Evolutionary conservation across 2,113 vertebrate species (phyloP), one percentile per base, ranked within the genome.

Genomic region (Larimichthys polyactis): DNA sequence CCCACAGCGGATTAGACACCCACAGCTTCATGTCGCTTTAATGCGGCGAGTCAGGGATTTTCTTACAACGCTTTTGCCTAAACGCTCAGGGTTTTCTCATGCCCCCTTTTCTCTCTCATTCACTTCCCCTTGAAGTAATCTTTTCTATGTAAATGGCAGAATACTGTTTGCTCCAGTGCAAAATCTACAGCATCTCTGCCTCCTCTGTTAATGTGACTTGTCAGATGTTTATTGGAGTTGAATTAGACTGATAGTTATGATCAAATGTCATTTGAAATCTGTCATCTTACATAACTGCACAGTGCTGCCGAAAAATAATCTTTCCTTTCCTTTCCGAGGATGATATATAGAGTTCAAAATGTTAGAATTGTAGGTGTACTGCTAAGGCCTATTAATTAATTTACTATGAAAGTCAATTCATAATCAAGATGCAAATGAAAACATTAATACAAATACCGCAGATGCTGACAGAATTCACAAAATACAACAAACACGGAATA

Each of bases 1-100:
- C 92, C 94, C 89, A 92, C 90, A 90, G 91, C 91, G 93, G 93
- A 95, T 96, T 94, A 95, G 93, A 95, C 93, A 94, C 95, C 95
- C 94, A 94, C 94, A 89, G 94, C 88, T 94, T 95, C 91, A 91
- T 95, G 94, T 95, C 81, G 87, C 92, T 93, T 92, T 95, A 95
- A 96, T 93, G 91, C 89, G 83, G 92, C 92, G 91, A 93, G 92
- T 91, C 89, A 89, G 90, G 93, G 95, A 95, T 95, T 95, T 94
- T 94, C 90, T 93, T 89, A 84, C 90, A 92, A 85, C 65, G 78
- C 79, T 90, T 91, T 82, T 90, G 79, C 90, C 84, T 90, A 89
- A 93, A 94, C 68, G 87, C 85, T 89, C 77, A 79, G 84, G 91
- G 91, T 90, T 94, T 91, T 93, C 89, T 90, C 86, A 44, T 86